phyloP scores from a whole-genome alignment of 2,888 invertebrate species.

The Aleiodes alternator region DNA sequence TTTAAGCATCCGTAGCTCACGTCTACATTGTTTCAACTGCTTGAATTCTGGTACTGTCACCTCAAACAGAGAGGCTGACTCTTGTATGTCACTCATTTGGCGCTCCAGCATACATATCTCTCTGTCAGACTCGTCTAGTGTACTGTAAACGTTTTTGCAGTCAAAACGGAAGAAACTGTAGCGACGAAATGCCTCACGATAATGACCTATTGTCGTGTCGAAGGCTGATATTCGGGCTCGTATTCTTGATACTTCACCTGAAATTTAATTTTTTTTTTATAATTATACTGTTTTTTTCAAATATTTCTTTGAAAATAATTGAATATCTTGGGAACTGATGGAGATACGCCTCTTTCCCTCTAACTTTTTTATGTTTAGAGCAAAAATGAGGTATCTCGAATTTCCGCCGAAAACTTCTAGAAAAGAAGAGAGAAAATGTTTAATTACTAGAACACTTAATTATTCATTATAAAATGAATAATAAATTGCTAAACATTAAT shows the following conservation, averaged over 20 bases:
- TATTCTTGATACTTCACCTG: slow-evolving; percentile 91
- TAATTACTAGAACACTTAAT: too few relatives aligned
- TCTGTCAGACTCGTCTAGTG: slow-evolving; percentile 85
- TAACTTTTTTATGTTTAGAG: too few relatives aligned
- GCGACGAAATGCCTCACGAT: slow-evolving; percentile 91
- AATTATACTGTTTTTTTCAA: slow-evolving; percentile 52
- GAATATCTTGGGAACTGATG: background rate
- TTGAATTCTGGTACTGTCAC: slow-evolving; percentile 97
- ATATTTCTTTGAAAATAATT: background rate
- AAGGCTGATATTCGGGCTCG: slow-evolving; percentile 90
- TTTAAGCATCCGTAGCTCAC: slow-evolving; percentile 92
- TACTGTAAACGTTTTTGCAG: slow-evolving; percentile 84
- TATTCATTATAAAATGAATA: too few relatives aligned
- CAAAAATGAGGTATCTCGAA: too few relatives aligned
- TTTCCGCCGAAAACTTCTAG: too few relatives aligned
- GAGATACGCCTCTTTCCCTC: too few relatives aligned
- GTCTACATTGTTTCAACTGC: slow-evolving; percentile 91
- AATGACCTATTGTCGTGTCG: slow-evolving; percentile 88
- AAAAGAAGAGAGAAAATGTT: too few relatives aligned
- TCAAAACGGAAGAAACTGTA: slow-evolving; percentile 86
- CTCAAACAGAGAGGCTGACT: slow-evolving; percentile 95
- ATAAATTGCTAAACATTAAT: too few relatives aligned
- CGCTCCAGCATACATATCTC: slow-evolving; percentile 89
- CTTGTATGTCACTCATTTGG: slow-evolving; percentile 90
- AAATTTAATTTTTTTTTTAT: slow-evolving; percentile 24